phyloP scores from a whole-genome alignment of 2,888 invertebrate species.

The Metalampra italica region DNA sequence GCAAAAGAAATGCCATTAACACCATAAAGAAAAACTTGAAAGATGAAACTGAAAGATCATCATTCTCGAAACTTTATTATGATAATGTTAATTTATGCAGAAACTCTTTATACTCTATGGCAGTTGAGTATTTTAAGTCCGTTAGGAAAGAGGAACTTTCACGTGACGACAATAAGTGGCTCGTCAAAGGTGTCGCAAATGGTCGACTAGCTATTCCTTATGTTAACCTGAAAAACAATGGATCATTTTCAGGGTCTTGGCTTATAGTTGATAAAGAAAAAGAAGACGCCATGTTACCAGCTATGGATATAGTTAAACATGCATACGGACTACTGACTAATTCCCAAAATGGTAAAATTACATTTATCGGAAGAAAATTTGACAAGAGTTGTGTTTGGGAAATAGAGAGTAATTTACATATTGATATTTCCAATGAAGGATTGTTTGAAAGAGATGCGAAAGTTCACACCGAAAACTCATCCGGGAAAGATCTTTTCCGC shows the following conservation, averaged over 20 bases:
- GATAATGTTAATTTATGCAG: background rate
- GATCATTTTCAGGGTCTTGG: constrained; percentile 21
- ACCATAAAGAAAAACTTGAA: constrained; percentile 5
- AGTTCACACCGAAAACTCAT: background rate
- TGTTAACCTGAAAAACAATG: constrained; percentile 25
- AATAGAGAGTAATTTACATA: constrained; percentile 6
- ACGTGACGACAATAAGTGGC: constrained; percentile 16
- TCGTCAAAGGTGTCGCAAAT: constrained; percentile 21
- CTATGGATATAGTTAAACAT: constrained; percentile 29
- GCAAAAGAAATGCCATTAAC: constrained; percentile 1
- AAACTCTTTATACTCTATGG: background rate
- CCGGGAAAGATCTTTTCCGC: background rate
- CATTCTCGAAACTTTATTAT: constrained; percentile 6
- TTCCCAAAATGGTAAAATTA: constrained; percentile 12
- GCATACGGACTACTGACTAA: constrained; percentile 25
- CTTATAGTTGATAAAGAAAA: constrained; percentile 16
- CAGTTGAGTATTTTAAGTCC: constrained; percentile 1
- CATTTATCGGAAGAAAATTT: constrained; percentile 21
- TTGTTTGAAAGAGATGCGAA: background rate
- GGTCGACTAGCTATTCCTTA: constrained; percentile 26
- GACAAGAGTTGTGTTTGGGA: constrained; percentile 6
- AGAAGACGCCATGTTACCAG: constrained; percentile 31
- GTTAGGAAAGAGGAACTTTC: background rate
- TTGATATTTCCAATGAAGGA: background rate
- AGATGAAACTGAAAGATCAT: constrained; percentile 3